Evolutionary conservation across 2,113 vertebrate species (phyloP).

Genomic region (Alethe diademata): DNA sequence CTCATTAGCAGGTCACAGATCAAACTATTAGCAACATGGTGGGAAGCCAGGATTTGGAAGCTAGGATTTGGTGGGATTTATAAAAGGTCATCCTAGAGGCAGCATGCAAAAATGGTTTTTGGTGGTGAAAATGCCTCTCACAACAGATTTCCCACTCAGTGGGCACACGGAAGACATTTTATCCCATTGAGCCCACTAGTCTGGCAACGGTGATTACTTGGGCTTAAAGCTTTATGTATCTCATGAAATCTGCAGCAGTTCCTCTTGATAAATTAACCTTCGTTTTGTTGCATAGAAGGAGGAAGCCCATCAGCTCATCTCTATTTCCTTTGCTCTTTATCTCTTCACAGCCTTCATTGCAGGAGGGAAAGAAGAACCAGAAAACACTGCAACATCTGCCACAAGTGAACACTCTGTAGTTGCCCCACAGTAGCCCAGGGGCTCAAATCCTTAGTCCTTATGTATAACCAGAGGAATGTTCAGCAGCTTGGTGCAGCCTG

Average conservation of each 20-base stretch:
- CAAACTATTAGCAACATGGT: constrained; percentile 30
- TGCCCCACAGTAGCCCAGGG: background rate
- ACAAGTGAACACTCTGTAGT: background rate
- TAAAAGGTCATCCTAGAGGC: background rate
- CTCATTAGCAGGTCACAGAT: constrained; percentile 52
- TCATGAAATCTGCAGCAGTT: background rate
- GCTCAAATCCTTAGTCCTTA: background rate
- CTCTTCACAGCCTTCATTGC: background rate
- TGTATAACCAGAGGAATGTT: background rate
- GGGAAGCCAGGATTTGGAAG: background rate
- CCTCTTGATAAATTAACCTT: background rate
- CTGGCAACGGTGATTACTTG: background rate
- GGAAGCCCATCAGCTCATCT: constrained; percentile 24
- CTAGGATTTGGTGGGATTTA: constrained; percentile 58
- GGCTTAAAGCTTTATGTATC: background rate
- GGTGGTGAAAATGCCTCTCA: background rate
- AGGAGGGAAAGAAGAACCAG: background rate
- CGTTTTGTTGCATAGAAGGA: background rate
- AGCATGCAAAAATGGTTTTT: background rate
- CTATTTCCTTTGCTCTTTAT: constrained; percentile 40
- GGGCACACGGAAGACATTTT: background rate
- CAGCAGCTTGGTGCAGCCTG: background rate
- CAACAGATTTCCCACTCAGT: background rate
- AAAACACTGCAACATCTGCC: background rate
- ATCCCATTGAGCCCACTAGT: background rate